Evolutionary conservation across 2,888 invertebrate genomes (phyloP).

Genomic region (Tetramorium bicarinatum): DNA sequence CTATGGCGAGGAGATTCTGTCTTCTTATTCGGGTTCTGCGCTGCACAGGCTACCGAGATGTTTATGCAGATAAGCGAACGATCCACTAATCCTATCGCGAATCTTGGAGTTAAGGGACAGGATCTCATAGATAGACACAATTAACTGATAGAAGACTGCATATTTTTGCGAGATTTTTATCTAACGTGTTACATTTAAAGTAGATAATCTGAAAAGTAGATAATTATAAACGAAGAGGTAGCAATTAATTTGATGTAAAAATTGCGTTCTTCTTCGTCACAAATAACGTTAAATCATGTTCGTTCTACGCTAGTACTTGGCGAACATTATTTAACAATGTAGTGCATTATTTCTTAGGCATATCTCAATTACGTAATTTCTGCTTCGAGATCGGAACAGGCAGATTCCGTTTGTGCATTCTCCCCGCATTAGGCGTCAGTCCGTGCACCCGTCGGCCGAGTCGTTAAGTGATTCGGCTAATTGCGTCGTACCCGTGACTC

Average conservation of each 20-base stretch:
- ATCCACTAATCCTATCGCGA: conserved; percentile 69
- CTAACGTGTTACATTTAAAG: background rate
- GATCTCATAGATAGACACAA: conserved; percentile 23
- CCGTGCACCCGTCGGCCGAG: conserved; percentile 68
- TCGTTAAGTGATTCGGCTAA: conserved; percentile 83
- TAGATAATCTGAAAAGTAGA: background rate
- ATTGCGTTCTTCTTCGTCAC: background rate
- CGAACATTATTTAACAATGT: background rate
- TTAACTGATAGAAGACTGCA: conserved; percentile 20
- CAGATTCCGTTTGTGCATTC: conserved; percentile 28
- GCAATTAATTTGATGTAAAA: background rate
- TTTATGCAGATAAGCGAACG: conserved; percentile 83
- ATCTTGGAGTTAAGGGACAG: conserved; percentile 45
- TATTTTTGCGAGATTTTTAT: background rate
- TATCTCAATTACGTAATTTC: conserved; percentile 21
- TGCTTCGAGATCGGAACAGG: conserved; percentile 10
- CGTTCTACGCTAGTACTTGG: background rate
- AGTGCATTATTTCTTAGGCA: background rate
- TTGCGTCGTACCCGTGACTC: conserved; percentile 78
- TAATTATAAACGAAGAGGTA: background rate
- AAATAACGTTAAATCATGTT: background rate
- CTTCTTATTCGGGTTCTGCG: conserved; percentile 67
- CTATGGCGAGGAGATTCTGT: conserved; percentile 49
- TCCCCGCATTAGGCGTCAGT: conserved; percentile 52
- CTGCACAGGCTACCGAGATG: conserved; percentile 80